These are phyloP conservation scores for Sphaerodactylus townsendi DNA, from an alignment of 2,113 vertebrate species.

Conservation along the genomic window DNA sequence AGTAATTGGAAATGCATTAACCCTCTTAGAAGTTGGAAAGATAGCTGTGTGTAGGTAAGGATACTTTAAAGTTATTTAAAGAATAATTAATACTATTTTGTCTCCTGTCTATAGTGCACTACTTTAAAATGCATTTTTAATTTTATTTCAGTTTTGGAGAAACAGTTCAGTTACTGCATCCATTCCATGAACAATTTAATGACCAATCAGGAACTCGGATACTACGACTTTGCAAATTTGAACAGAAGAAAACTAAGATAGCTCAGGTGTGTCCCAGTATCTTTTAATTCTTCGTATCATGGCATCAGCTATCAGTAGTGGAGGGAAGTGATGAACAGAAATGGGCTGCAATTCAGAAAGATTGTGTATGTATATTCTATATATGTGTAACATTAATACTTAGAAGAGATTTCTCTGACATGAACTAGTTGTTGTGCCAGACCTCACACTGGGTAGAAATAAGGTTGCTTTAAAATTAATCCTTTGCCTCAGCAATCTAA, in stretches of 20 bases:
- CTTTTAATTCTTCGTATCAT: neutral
- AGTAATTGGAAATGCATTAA: constrained; percentile 92
- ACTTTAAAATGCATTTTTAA: neutral
- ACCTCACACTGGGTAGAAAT: neutral
- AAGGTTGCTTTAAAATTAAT: neutral
- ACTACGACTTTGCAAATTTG: constrained; percentile 91
- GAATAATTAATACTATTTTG: neutral
- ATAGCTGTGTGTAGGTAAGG: constrained; percentile 96
- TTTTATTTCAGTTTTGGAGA: constrained; percentile 87
- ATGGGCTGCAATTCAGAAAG: neutral
- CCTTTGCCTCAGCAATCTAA: neutral
- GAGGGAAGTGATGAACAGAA: neutral
- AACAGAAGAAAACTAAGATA: constrained; percentile 97
- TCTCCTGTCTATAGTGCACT: neutral
- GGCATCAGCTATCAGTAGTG: too few species aligned
- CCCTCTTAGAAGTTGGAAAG: constrained; percentile 94
- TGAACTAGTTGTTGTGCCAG: neutral
- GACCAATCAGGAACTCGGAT: constrained; percentile 90
- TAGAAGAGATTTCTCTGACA: neutral
- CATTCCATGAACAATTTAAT: constrained; percentile 93
- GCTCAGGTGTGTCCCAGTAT: constrained; percentile 82
- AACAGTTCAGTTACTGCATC: constrained; percentile 91
- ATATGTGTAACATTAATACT: too few species aligned
- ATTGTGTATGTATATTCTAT: neutral
- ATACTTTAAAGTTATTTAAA: constrained; percentile 22